Evolutionary conservation across 2,113 vertebrate genomes (phyloP).

Genomic region (Ciconia stormi): DNA sequence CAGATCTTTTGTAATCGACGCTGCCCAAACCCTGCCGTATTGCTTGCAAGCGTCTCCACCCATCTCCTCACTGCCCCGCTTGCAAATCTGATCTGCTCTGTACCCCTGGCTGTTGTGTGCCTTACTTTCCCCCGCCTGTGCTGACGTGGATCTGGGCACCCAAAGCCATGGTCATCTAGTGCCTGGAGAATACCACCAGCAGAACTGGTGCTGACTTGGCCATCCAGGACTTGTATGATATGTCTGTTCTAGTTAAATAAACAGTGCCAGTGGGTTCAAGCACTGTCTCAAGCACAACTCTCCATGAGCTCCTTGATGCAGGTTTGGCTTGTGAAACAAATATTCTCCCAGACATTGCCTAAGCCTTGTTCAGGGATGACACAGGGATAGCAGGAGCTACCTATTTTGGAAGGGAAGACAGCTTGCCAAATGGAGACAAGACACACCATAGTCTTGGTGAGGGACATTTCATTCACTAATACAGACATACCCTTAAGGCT

Average conservation of each 20-base stretch:
- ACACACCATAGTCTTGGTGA: neutral
- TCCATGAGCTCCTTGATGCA: neutral
- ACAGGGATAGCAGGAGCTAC: neutral
- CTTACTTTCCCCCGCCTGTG: neutral
- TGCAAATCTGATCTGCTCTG: neutral
- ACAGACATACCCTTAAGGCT: neutral
- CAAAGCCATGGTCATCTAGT: neutral
- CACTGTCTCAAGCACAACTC: neutral
- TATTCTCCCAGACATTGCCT: neutral
- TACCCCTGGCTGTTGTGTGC: neutral
- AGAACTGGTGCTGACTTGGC: neutral
- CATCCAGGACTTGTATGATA: too few relatives aligned
- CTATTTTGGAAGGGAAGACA: neutral
- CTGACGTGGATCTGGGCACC: neutral
- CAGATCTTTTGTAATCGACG: rapidly evolving
- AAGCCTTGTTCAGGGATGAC: neutral
- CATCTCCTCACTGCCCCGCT: neutral
- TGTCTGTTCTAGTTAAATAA: neutral
- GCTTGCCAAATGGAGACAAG: neutral
- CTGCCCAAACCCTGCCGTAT: neutral
- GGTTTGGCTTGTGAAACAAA: neutral
- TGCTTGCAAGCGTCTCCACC: neutral
- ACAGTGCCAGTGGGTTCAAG: neutral
- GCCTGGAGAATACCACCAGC: neutral
- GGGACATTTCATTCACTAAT: neutral